phyloP scores from a whole-genome alignment of 1,140 invertebrate genomes.

The Thaumatotibia leucotreta region DNA sequence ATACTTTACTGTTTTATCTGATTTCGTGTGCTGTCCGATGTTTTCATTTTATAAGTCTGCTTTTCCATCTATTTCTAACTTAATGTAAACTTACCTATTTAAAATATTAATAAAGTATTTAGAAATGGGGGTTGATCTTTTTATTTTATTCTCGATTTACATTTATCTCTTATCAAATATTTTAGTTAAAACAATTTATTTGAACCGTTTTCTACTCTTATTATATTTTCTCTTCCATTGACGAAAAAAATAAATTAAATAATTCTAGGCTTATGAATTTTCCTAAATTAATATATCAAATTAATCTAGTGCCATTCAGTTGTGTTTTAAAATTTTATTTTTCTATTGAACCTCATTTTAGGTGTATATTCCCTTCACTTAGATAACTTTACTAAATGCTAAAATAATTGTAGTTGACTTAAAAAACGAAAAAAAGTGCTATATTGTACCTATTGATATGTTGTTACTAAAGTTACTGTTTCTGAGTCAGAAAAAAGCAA shows the following conservation, averaged over 20 bases:
- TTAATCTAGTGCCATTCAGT: conserved; percentile 32
- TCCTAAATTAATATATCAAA: no score
- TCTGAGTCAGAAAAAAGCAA: neutral
- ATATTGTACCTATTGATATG: neutral
- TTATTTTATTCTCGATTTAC: neutral
- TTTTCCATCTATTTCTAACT: neutral
- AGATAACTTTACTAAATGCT: neutral
- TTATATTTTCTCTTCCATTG: neutral
- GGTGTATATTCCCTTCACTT: conserved; percentile 20
- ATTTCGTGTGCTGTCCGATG: neutral
- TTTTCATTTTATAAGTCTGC: neutral
- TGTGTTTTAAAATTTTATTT: conserved; percentile 39
- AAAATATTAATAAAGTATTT: neutral
- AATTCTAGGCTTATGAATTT: no score
- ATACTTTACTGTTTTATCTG: neutral
- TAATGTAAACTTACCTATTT: neutral
- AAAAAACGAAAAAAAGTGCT: neutral
- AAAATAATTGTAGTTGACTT: neutral
- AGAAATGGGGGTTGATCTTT: neutral
- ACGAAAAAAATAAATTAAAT: conserved; percentile 16
- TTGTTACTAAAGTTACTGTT: neutral
- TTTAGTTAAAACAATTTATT: no score
- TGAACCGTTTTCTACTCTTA: neutral
- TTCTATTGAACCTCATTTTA: conserved; percentile 25
- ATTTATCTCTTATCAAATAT: neutral